Evolutionary conservation across 2,888 invertebrate species (phyloP).

Genomic region (Metallyticus violacea): DNA sequence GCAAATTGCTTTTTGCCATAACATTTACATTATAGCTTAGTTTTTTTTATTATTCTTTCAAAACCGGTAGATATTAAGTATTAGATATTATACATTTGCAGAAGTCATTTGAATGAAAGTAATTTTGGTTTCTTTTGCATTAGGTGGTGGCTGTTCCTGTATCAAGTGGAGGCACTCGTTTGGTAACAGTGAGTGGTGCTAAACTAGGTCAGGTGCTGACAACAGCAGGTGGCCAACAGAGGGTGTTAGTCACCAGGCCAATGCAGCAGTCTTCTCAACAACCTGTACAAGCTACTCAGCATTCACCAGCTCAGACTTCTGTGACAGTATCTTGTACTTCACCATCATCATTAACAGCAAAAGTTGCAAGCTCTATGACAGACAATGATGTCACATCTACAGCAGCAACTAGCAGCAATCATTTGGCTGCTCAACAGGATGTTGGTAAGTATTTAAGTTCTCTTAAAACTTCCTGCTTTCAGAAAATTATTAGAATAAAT

Average conservation of each 20-base stretch:
- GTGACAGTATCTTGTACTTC: neutral
- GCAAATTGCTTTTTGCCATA: too few species aligned
- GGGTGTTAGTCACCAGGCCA: neutral
- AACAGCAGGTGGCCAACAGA: neutral
- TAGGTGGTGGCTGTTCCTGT: constrained; percentile 13
- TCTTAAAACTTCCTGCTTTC: too few species aligned
- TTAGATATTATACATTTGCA: too few species aligned
- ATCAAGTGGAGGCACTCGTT: constrained; percentile 1
- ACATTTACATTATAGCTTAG: too few species aligned
- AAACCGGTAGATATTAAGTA: too few species aligned
- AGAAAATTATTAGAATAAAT: too few species aligned
- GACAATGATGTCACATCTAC: neutral
- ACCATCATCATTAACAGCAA: neutral
- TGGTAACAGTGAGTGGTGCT: constrained; percentile 3
- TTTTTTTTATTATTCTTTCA: too few species aligned
- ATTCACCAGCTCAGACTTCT: neutral
- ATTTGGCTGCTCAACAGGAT: constrained; percentile 1
- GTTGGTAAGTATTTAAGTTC: too few species aligned
- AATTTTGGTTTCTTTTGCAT: neutral
- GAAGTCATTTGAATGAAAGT: too few species aligned
- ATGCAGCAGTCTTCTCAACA: neutral
- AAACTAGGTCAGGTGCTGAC: neutral
- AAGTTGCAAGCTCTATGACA: neutral
- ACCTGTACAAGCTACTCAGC: neutral
- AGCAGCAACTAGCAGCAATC: neutral